Evolutionary conservation across 2,888 invertebrate genomes (phyloP), one percentile per base, ranked within the genome.

Genomic region (Dinocampus coccinellae): DNA sequence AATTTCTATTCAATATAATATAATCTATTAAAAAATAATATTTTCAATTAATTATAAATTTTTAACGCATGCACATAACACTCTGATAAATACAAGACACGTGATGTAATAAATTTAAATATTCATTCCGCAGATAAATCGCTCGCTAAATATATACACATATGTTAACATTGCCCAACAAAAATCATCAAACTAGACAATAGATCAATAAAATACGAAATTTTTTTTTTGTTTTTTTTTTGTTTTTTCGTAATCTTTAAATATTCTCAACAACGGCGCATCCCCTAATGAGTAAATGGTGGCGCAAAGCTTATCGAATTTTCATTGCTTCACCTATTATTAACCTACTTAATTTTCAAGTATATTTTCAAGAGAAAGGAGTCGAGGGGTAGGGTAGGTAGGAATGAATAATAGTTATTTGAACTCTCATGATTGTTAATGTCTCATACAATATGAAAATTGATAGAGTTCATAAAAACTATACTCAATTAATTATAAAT

Each of bases 261-360:
- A 72, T 75, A 76, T 76, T 66, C 42, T 76, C 70, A 77, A 77
- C 73, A 77, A 77, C 74, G 68, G 75, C 77, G 76, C 76, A 62
- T 73, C 73, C 73, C 73, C 74, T 77, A 76, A 47, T 60, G 33
- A 73, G 68, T 73, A 77, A 75, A 70, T 75, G 74, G 74, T 76
- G 73, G 76, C 77, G 77, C 79, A 77, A 82, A 82, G 79, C 80
- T 80, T 78, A 79, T 80, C 75, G 75, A 76, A 76, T 77, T 77
- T 47, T 81, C 80, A 78, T 77, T 81, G 77, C 77, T 77, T 74
- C 76, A 79, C 78, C 77, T 80, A 53, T 33, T 79, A 52, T 29
- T 65, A 80, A 70, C 73, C 73, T 78, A 76, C 67, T 69, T 39
- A 69, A 72, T 64, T 64, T 68, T 69, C 71, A 72, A 76, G 73